Evolutionary conservation across 1,140 invertebrate genomes (phyloP).

Genomic region (Ruditapes philippinarum): DNA sequence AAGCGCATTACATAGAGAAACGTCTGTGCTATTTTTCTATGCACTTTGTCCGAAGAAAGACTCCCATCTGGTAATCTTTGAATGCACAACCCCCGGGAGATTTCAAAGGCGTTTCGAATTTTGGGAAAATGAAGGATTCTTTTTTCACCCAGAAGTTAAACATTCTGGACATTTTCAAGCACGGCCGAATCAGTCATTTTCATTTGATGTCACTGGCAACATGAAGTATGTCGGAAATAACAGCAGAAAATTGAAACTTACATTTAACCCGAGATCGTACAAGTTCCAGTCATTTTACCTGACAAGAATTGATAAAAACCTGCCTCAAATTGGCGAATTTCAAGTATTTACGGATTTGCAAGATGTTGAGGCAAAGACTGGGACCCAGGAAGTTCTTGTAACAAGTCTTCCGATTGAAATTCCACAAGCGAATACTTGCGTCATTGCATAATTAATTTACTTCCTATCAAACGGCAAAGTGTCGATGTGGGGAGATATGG

Average conservation of each 20-base stretch:
- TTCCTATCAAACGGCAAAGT: too few species aligned
- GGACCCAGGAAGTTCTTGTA: not conserved
- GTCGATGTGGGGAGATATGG: too few species aligned
- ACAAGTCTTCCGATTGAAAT: slow-evolving; percentile 51
- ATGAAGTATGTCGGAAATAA: slow-evolving; percentile 1
- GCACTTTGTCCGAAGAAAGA: slow-evolving; percentile 52
- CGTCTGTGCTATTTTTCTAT: slow-evolving; percentile 56
- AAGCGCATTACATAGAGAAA: slow-evolving; percentile 44
- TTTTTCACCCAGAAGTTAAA: slow-evolving; percentile 41
- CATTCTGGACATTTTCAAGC: slow-evolving; percentile 58
- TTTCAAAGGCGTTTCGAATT: slow-evolving; percentile 41
- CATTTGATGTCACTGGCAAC: slow-evolving; percentile 53
- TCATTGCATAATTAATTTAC: slow-evolving; percentile 16
- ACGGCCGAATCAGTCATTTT: slow-evolving; percentile 57
- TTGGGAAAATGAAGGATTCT: slow-evolving; percentile 63
- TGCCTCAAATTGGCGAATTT: slow-evolving; percentile 42
- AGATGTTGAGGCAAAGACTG: not conserved
- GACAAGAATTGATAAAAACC: not conserved
- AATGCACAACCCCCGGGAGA: slow-evolving; percentile 57
- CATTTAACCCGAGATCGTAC: slow-evolving; percentile 62
- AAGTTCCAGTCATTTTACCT: slow-evolving; percentile 62
- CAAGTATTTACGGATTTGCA: not conserved
- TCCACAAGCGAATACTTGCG: not conserved
- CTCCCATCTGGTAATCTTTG: slow-evolving; percentile 41
- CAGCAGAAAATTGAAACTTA: not conserved